Evolutionary conservation across 2,888 invertebrate genomes (phyloP).

Genomic region (Calameuta filiformis): DNA sequence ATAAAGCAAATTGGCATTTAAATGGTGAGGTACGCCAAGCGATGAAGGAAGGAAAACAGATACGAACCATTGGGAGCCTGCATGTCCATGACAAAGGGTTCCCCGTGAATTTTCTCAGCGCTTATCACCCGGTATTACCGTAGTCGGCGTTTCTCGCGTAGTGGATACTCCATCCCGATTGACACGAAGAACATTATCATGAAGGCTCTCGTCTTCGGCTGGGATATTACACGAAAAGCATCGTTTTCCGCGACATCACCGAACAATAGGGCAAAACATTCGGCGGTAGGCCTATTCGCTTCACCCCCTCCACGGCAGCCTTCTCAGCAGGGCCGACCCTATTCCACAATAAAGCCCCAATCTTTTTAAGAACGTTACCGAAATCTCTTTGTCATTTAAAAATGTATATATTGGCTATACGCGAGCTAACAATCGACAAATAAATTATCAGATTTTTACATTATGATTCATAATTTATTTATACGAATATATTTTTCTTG

Average conservation of each 20-base stretch:
- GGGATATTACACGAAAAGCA: conserved; percentile 31
- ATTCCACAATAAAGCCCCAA: neutral
- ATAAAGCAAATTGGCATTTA: conserved; percentile 13
- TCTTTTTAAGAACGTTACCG: neutral
- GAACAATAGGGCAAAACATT: conserved; percentile 55
- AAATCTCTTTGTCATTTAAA: neutral
- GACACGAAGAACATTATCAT: conserved; percentile 37
- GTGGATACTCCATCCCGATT: conserved; percentile 41
- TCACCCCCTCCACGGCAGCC: conserved; percentile 29
- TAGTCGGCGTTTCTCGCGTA: conserved; percentile 41
- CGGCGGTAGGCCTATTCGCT: conserved; percentile 46
- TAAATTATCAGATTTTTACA: neutral
- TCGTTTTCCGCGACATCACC: conserved; percentile 38
- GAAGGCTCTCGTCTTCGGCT: conserved; percentile 20
- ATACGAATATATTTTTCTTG: neutral
- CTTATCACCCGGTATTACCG: conserved; percentile 53
- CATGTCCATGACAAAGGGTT: conserved; percentile 66
- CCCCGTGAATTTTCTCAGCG: conserved; percentile 36
- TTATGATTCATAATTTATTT: neutral
- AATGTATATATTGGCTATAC: neutral
- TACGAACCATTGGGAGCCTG: conserved; percentile 66
- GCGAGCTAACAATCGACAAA: neutral
- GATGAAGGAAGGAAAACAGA: conserved; percentile 23
- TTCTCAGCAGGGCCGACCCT: neutral
- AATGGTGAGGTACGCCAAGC: conserved; percentile 7